Conservation (phyloP, 2,797 vertebrate species). For the Gambelia wislizenii region DNA sequence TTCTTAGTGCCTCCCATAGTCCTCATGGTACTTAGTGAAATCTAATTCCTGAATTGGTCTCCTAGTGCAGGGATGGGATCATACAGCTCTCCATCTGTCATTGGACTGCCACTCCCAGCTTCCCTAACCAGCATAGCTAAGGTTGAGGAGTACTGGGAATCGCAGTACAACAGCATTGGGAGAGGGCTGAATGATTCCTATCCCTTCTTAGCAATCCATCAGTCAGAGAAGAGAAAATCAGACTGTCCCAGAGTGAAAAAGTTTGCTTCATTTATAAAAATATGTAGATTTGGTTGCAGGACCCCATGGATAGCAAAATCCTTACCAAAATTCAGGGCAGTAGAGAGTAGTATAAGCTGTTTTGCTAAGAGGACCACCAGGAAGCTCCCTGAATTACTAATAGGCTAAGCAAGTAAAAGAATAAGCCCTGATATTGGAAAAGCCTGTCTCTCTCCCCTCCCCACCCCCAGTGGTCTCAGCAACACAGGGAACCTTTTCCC, state of each 20-base stretch:
- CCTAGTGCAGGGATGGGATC: neutral
- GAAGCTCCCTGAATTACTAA: neutral
- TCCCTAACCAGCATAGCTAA: too few relatives aligned
- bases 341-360: too few relatives aligned
- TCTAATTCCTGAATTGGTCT: neutral
- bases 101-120: too few relatives aligned
- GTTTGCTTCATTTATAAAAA: neutral
- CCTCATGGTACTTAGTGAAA: neutral
- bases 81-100: too few relatives aligned
- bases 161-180: too few relatives aligned
- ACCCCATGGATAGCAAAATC: too few relatives aligned
- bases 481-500: neutral
- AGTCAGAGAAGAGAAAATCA: neutral
- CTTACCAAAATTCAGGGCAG: neutral
- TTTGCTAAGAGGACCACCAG: neutral
- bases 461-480: too few relatives aligned
- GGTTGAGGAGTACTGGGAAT: too few relatives aligned
- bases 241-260: neutral
- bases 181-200: too few relatives aligned
- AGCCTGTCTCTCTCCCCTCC: neutral
- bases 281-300: too few relatives aligned
- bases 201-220: too few relatives aligned
- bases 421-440: neutral
- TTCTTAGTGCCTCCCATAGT: neutral
- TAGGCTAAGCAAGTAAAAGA: neutral